These are phyloP conservation scores for Iphiclides podalirius DNA, from an alignment of 2,888 invertebrate species.

Conservation along the genomic window DNA sequence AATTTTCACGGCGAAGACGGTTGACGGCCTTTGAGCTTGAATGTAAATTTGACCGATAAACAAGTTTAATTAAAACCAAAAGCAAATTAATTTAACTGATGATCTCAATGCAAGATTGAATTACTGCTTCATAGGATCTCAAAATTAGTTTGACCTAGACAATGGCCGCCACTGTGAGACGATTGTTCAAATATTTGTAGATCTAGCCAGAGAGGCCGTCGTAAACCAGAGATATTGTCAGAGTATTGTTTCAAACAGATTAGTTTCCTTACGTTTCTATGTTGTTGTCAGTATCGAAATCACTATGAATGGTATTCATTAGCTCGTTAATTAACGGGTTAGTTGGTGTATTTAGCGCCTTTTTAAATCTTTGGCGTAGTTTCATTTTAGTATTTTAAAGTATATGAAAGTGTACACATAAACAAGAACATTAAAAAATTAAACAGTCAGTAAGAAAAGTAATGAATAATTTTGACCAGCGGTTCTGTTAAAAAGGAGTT, in stretches of 20 bases:
- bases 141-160: constrained; percentile 76
- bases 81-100: constrained; percentile 53
- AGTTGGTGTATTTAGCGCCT: no score
- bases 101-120: constrained; percentile 66
- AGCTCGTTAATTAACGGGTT: no score
- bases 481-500: no score
- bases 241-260: constrained; percentile 74
- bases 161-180: constrained; percentile 55
- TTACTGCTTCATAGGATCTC: constrained; percentile 56
- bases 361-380: no score
- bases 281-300: no score
- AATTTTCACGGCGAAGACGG: constrained; percentile 30
- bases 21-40: constrained; percentile 19
- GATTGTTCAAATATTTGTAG: constrained; percentile 72
- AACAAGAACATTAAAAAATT: no score
- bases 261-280: constrained; percentile 46
- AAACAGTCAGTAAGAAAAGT: no score
- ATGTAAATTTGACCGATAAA: constrained; percentile 37
- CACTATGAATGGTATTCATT: no score
- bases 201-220: constrained; percentile 60
- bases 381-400: no score
- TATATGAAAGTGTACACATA: no score
- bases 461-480: no score
- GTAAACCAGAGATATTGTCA: constrained; percentile 72
- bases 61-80: constrained; percentile 49